Evolutionary conservation across 2,113 vertebrate genomes (phyloP).

Genomic region (Vicugna pacos): DNA sequence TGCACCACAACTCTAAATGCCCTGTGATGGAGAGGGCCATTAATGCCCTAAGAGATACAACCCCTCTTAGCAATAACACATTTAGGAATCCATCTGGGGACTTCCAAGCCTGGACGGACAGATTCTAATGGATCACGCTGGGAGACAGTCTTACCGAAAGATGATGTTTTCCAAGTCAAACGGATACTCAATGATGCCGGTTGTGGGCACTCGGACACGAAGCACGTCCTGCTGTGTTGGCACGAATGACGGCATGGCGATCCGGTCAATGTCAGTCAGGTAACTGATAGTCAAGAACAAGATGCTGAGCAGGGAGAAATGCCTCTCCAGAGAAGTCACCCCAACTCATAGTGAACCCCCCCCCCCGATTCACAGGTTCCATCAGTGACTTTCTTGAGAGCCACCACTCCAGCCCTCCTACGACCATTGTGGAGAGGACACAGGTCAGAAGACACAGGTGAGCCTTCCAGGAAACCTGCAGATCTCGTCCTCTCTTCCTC

Average conservation of each 20-base stretch:
- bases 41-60: background rate
- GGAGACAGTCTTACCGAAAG: conserved; percentile 88
- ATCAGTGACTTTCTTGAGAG: background rate
- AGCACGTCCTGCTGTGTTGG: conserved; percentile 91
- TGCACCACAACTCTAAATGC: background rate
- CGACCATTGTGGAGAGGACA: background rate
- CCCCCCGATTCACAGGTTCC: background rate
- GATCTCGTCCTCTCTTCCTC: background rate
- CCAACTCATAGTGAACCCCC: background rate
- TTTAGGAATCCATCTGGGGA: background rate
- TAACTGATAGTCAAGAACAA: conserved; percentile 85
- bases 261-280: conserved; percentile 89
- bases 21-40: background rate
- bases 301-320: background rate
- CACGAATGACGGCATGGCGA: conserved; percentile 84
- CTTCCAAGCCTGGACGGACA: background rate
- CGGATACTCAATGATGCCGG: conserved; percentile 92
- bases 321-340: background rate
- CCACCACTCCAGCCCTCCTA: background rate
- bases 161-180: conserved; percentile 89
- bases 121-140: background rate
- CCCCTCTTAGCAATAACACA: background rate
- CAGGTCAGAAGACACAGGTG: background rate
- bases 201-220: conserved; percentile 89
- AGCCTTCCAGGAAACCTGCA: background rate